phyloP scores from a whole-genome alignment of 2,113 vertebrate genomes.

The Ameiurus melas region DNA sequence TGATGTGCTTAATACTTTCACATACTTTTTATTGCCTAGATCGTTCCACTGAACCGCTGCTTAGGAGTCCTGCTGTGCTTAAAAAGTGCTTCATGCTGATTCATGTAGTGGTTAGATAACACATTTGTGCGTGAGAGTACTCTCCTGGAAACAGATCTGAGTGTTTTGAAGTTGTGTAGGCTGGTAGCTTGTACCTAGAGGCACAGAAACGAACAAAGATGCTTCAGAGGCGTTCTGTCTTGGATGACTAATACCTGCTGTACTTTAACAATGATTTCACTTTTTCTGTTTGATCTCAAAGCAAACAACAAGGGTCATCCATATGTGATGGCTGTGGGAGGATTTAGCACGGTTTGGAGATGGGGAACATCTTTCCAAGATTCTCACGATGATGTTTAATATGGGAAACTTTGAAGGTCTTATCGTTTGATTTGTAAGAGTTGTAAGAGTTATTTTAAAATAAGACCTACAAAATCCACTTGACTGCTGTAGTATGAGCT shows the following conservation, averaged over 20 bases:
- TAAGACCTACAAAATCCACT: not conserved
- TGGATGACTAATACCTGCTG: slow-evolving; percentile 30
- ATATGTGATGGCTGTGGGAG: slow-evolving; percentile 10
- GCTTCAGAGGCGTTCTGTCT: slow-evolving; percentile 21
- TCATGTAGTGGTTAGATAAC: slow-evolving; percentile 33
- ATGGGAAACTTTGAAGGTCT: not conserved
- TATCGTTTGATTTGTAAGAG: not conserved
- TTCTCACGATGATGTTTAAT: not conserved
- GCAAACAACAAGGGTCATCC: slow-evolving; percentile 38
- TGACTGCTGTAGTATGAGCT: not conserved
- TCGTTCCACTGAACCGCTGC: not conserved
- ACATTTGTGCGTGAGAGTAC: slow-evolving; percentile 17
- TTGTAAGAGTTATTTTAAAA: not conserved
- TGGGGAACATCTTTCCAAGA: slow-evolving; percentile 11
- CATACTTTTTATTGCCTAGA: not conserved
- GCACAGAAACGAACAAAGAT: slow-evolving; percentile 15
- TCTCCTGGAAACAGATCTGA: slow-evolving; percentile 34
- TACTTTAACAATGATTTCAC: slow-evolving; percentile 25
- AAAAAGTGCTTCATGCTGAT: slow-evolving; percentile 14
- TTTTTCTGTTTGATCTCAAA: slow-evolving; percentile 19
- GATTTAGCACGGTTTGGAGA: slow-evolving; percentile 10
- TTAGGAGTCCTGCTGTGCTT: slow-evolving; percentile 28
- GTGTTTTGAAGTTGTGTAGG: slow-evolving; percentile 45
- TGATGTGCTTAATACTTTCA: not conserved
- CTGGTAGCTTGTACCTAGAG: slow-evolving; percentile 31